Base-by-base conservation (phyloP, 1,140 invertebrate genomes). In the Bicyclus anynana region DNA sequence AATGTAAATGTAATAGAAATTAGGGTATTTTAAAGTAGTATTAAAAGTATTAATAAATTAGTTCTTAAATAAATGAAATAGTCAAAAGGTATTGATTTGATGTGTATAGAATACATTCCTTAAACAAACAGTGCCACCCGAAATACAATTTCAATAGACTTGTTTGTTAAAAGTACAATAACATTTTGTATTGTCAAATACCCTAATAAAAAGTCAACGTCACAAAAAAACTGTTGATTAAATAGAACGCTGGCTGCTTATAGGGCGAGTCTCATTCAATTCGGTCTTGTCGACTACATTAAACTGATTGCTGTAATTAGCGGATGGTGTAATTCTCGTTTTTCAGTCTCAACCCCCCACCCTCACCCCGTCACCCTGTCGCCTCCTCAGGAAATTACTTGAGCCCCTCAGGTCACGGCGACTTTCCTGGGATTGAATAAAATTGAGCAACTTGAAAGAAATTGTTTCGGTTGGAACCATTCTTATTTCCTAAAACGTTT, bases 251-350 rank as follows among this genome's bases (percentile, higher is more conserved):
- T 38, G 40, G 16, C 40, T 44, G 16, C 40, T 44, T 44, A 44
- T 44, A 44, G 20, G 40, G 40, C 40, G 9, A 10, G 40, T 72
- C 65, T 59, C 65, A 75, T 74, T 77, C 71, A 77, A 76, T 72
- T 74, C 66, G 67, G 77, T 76, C 77, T 77, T 75, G 77, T 74
- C 77, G 80, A 84, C 80, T 84, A 86, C 83, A 86, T 86, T 86
- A 86, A 80, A 84, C 72, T 83, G 83, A 86, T 86, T 84, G 79
- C 80, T 70, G 77, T 78, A 86, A 86, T 86, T 86, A 86, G 80
- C 75, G 83, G 78, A 84, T 84, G 80, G 79, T 81, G 80, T 86
- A 83, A 83, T 83, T 83, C 78, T 81, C 80, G 74, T 84, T 83
- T 47, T 47, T 47, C 44, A 47, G 23, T 26, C 21, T 67, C 72